Percentiles rank a stretch among this genome's conserved stretches.
Evolutionary conservation across 2,888 invertebrate species (phyloP).

Genomic region (Aricia artaxerxes): DNA sequence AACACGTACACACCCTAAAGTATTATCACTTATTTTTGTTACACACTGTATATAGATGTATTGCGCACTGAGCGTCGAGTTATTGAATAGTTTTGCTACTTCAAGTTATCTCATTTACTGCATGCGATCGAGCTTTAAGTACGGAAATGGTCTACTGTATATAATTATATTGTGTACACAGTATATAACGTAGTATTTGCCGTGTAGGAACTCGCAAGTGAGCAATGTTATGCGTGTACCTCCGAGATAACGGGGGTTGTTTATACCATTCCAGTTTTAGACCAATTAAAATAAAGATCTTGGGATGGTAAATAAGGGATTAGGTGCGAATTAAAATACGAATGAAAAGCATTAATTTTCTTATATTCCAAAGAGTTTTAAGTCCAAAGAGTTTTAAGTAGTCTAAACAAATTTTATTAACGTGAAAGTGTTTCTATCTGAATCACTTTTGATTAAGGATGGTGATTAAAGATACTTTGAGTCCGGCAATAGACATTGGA

Average conservation of each 20-base stretch:
- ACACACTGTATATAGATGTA: too few relatives aligned
- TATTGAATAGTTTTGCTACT: too few relatives aligned
- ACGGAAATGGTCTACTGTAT: background rate
- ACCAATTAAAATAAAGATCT: background rate
- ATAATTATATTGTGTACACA: background rate
- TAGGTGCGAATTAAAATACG: background rate
- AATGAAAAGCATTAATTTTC: background rate
- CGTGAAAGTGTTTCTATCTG: too few relatives aligned
- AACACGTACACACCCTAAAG: too few relatives aligned
- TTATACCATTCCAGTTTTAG: background rate
- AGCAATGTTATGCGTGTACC: conserved; percentile 18
- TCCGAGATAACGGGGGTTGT: background rate
- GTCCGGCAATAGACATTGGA: too few relatives aligned
- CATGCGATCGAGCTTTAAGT: background rate
- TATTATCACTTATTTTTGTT: too few relatives aligned
- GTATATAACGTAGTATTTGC: conserved; percentile 5
- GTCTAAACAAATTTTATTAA: too few relatives aligned
- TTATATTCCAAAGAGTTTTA: background rate
- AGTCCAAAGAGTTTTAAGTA: too few relatives aligned
- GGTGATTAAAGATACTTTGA: too few relatives aligned
- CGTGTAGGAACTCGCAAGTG: background rate
- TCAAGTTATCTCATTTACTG: too few relatives aligned
- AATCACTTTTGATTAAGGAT: too few relatives aligned
- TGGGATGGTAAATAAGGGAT: background rate
- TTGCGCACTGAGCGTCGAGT: too few relatives aligned